phyloP scores from a whole-genome alignment of 2,113 vertebrate species.

The Campylomormyrus tamandua region DNA sequence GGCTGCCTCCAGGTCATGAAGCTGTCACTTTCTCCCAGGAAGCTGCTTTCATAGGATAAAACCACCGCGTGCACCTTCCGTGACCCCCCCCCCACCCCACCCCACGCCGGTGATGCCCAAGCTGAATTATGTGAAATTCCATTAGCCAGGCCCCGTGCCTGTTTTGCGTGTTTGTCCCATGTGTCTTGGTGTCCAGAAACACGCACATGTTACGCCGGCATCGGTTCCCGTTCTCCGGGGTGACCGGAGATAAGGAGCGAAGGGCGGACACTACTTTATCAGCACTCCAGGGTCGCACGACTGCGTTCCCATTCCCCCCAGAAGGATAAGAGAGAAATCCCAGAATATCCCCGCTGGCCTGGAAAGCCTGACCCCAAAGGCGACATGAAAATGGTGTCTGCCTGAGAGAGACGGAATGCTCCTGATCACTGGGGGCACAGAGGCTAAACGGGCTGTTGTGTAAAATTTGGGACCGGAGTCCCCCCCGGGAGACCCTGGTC shows the following conservation, averaged over 20 bases:
- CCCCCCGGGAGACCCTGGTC: neutral
- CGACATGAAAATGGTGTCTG: neutral
- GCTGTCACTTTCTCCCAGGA: neutral
- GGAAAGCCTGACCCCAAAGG: neutral
- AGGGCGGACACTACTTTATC: slow-evolving; percentile 49
- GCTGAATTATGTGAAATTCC: neutral
- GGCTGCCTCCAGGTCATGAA: neutral
- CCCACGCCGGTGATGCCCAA: neutral
- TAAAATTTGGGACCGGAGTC: neutral
- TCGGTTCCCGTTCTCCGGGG: neutral
- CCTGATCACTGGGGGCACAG: neutral
- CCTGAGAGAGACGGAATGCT: neutral
- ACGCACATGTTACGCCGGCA: neutral
- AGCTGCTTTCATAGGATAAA: neutral
- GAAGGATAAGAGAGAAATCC: slow-evolving; percentile 36
- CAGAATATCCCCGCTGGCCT: slow-evolving; percentile 20
- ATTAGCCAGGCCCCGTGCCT: neutral
- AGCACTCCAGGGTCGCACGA: slow-evolving; percentile 25
- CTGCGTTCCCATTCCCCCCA: slow-evolving; percentile 32
- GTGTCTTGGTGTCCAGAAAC: neutral
- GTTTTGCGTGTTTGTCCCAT: neutral
- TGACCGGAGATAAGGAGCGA: slow-evolving; percentile 44
- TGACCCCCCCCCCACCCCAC: neutral
- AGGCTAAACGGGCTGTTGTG: neutral
- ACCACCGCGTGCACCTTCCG: neutral